Percentiles rank a stretch among this genome's conserved stretches.
phyloP scores from a whole-genome alignment of 2,888 invertebrate genomes.

The Melipona bicolor region DNA sequence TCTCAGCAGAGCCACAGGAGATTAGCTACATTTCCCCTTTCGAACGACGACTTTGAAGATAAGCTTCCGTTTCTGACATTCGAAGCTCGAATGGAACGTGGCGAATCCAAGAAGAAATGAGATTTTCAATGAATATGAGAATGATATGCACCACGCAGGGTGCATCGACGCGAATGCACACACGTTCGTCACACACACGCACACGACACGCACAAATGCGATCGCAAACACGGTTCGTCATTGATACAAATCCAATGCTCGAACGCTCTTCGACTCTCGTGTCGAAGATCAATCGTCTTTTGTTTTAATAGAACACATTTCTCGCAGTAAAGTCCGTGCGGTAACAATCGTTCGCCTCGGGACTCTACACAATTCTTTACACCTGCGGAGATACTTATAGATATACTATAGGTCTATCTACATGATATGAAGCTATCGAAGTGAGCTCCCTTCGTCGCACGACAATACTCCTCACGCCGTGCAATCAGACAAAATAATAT shows the following conservation, averaged over 20 bases:
- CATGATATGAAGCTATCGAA: conserved; percentile 67
- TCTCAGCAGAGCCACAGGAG: neutral
- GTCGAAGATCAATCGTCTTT: neutral
- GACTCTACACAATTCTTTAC: conserved; percentile 22
- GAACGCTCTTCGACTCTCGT: neutral
- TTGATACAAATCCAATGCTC: conserved; percentile 19
- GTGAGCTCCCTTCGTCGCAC: conserved; percentile 18
- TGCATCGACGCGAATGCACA: neutral
- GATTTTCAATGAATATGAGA: conserved; percentile 37
- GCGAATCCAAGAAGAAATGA: neutral
- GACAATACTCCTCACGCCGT: conserved; percentile 8
- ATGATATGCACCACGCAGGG: conserved; percentile 24
- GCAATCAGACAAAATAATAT: conserved; percentile 48
- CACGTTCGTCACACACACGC: neutral
- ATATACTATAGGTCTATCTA: conserved; percentile 53
- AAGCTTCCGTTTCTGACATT: neutral
- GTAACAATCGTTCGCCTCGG: conserved; percentile 33
- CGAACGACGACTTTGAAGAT: conserved; percentile 13
- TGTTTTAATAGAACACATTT: neutral
- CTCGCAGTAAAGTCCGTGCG: neutral
- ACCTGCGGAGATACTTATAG: conserved; percentile 45
- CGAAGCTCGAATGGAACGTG: conserved; percentile 9
- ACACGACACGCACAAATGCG: neutral
- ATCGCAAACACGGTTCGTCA: neutral
- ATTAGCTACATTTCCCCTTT: neutral